A percentile compares a stretch with the other conserved stretches of the same genome.
Evolutionary conservation across 2,888 invertebrate genomes (phyloP).

Genomic region (Drosophila histrio): DNA sequence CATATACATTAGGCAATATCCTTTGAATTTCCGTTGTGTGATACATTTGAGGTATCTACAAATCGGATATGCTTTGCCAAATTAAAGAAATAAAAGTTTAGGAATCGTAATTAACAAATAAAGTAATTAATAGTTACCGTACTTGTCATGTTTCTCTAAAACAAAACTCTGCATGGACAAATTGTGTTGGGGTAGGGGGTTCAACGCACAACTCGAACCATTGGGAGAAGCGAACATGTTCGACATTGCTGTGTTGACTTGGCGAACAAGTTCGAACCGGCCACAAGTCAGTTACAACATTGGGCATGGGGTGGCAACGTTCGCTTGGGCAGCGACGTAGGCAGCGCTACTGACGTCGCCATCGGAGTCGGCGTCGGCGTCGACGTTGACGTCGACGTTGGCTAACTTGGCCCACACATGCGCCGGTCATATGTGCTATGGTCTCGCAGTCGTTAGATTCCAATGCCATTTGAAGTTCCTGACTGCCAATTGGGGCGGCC

Average conservation of each 20-base stretch:
- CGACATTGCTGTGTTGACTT: not conserved
- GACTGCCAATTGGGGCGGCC: slow-evolving; percentile 66
- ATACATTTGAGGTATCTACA: too few relatives aligned
- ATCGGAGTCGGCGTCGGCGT: slow-evolving; percentile 1
- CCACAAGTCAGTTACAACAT: slow-evolving; percentile 27
- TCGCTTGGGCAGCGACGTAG: slow-evolving; percentile 19
- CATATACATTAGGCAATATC: too few relatives aligned
- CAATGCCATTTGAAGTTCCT: slow-evolving; percentile 68
- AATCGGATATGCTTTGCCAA: too few relatives aligned
- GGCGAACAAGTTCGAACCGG: slow-evolving; percentile 43
- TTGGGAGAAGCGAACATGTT: slow-evolving; percentile 35
- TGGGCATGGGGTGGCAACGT: slow-evolving; percentile 26
- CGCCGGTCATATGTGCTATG: slow-evolving; percentile 39
- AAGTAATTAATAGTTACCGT: not conserved
- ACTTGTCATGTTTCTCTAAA: not conserved
- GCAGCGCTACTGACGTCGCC: slow-evolving; percentile 24
- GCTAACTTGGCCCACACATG: slow-evolving; percentile 48
- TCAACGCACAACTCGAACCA: not conserved
- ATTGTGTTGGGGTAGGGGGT: not conserved
- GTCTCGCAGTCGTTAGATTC: slow-evolving; percentile 22
- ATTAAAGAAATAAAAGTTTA: too few relatives aligned
- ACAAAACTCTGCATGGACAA: not conserved
- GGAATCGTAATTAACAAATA: too few relatives aligned
- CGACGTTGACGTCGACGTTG: not conserved
- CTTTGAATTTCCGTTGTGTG: too few relatives aligned